Evolutionary conservation across 2,888 invertebrate genomes (phyloP), one percentile per base, ranked within the genome.

Genomic region (Drosophila rellima): DNA sequence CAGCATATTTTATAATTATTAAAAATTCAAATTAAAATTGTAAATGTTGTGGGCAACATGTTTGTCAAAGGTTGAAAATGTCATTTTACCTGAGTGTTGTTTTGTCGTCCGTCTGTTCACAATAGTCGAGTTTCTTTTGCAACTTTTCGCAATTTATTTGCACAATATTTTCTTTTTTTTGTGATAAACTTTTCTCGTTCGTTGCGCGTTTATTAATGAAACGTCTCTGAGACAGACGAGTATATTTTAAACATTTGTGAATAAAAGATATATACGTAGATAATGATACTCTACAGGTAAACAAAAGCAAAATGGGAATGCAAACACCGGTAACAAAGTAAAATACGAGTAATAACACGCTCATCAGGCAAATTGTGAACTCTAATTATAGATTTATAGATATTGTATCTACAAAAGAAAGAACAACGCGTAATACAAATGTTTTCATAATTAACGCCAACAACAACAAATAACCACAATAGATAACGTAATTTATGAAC

Each of bases 361-460:
- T 44, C 44, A 15, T 61, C 82, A 50, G 59, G 67, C 44, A 63
- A 52, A 79, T 51, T 52, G 23, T 33, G 52, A 47, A 57, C 80
- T 83, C 78, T 72, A 80, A 74, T 86, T 80, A 80, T 84, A 83
- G 80, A 66, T 77, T 66, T 71, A 70, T 70, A 83, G 84, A 83
- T 87, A 89, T 67, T 73, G 61, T 88, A 83, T 83, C 88, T 77
- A 55, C 57, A 40, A 45, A 62, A 69, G 44, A 74, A 62, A 64
- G 39, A 63, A 63, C 57, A 82, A 48, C 35, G 50, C 74, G 67
- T 74, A 42, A 50, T 82, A 82, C 84, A 71, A 83, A 74, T 89
- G 81, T 86, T 78, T 70, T 54, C 50, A 56, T 73, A 82, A 88
- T 88, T 74, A 62, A 59, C 18, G 23, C 39, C 51, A 39, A 63